Percentiles rank a stretch among this genome's conserved stretches.
Conservation (phyloP, 2,113 vertebrate species). For the Cephalopterus ornatus region DNA sequence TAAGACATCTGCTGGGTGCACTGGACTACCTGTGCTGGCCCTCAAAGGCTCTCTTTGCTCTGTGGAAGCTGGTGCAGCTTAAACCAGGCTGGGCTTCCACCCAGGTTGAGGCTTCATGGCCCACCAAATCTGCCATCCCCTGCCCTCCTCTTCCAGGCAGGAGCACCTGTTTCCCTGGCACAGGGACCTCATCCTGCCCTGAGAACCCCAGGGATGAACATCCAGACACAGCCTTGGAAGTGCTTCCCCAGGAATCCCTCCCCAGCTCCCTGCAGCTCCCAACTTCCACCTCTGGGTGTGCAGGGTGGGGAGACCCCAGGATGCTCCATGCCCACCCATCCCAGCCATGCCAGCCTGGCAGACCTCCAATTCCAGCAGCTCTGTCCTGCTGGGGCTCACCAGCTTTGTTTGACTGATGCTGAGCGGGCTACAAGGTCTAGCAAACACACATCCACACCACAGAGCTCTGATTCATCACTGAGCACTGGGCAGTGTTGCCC, state of each 20-base stretch:
- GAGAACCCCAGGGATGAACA: rapidly evolving
- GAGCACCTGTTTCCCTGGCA: not conserved
- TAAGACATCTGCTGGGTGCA: not conserved
- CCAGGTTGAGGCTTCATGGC: rapidly evolving
- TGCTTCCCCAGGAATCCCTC: not conserved
- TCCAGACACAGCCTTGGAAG: not conserved
- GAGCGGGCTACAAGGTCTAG: not conserved
- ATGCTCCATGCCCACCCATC: not conserved
- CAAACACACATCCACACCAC: rapidly evolving
- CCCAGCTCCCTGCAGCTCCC: not conserved
- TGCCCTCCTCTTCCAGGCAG: not conserved
- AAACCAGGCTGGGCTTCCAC: not conserved
- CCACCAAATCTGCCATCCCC: not conserved
- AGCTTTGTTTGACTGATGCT: not conserved
- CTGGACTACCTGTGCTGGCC: not conserved
- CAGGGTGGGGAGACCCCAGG: not conserved
- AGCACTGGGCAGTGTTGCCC: not conserved
- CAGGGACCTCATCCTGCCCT: not conserved
- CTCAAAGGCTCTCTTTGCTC: not conserved
- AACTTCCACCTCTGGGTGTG: not conserved
- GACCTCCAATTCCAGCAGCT: not conserved
- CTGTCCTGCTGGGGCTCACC: not conserved
- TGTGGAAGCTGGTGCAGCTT: not conserved
- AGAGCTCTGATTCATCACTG: not conserved
- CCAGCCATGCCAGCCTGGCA: not conserved